phyloP scores from a whole-genome alignment of 2,797 vertebrate genomes.

The Macroramphosus scolopax region DNA sequence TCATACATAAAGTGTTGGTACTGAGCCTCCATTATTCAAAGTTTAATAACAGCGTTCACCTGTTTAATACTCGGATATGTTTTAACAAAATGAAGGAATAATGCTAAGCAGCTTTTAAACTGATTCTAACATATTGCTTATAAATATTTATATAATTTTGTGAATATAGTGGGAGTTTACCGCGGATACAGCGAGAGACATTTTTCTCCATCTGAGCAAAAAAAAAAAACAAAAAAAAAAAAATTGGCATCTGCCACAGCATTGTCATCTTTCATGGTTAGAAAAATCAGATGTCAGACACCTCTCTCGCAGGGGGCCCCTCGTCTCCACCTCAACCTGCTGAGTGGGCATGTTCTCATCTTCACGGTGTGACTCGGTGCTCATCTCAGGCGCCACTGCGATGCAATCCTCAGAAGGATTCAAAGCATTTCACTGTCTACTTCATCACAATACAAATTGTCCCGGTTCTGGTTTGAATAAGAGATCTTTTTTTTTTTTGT shows the following conservation, averaged over 20 bases:
- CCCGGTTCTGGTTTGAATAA: conserved; percentile 69
- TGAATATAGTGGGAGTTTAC: conserved; percentile 5
- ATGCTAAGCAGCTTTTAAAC: neutral
- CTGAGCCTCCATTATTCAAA: conserved; percentile 8
- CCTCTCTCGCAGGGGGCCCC: conserved; percentile 39
- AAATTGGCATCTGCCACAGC: conserved; percentile 63
- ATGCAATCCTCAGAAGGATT: conserved; percentile 62
- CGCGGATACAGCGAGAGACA: conserved; percentile 18
- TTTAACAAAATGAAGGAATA: no score
- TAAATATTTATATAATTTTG: conserved; percentile 31
- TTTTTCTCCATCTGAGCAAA: conserved; percentile 68
- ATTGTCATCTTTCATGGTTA: conserved; percentile 78
- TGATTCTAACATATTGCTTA: no score
- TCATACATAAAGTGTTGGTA: neutral
- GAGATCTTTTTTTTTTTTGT: conserved; percentile 46
- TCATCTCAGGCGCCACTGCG: conserved; percentile 50
- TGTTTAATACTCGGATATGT: no score
- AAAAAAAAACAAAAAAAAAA: no score
- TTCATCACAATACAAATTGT: conserved; percentile 80
- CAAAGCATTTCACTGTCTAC: conserved; percentile 65
- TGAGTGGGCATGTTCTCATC: conserved; percentile 73
- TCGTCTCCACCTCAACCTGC: conserved; percentile 60
- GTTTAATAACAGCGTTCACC: conserved; percentile 11
- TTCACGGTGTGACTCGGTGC: conserved; percentile 56
- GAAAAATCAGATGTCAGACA: conserved; percentile 72